Evolutionary conservation across 2,113 vertebrate genomes (phyloP), one percentile per base, ranked within the genome.

Genomic region (Eurystomus gularis): DNA sequence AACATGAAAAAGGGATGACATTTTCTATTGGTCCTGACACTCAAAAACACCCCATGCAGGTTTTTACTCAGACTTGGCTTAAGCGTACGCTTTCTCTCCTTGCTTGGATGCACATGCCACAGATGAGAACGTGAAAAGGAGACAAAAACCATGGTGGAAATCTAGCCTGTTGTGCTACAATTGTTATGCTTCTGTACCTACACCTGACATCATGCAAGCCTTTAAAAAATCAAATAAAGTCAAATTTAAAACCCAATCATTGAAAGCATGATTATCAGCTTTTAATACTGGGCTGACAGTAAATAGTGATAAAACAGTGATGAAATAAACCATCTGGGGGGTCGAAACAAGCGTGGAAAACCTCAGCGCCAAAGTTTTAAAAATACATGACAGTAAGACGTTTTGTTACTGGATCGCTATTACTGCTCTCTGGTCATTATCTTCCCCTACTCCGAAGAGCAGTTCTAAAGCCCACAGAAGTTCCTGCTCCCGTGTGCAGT

Each of bases 401-500:
- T 2, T 4, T 1, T 28, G 29, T 10, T 65, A 37, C 4, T 11
- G 46, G 23, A 19, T 8, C 3, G 20, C 42, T 51, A 5, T 11
- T 15, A 8, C 0, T 15, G 24, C 31, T 23, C 11, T 5, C 28
- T 42, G 17, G 10, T 46, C 1, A 3, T 48, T 20, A 6, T 6
- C 44, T 20, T 33, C 33, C 7, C 6, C 48, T 18, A 5, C 33
- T 29, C 29, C 2, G 5, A 57, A 1, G 16, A 40, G 40, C 61
- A 46, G 1, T 6, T 33, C 61, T 1, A 3, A 11, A 57, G 21
- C 44, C 19, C n/a, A 3, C 3, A 0, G 2, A 7, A 7, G 2
- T 8, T 13, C 2, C 3, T 6, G 4, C 21, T 33, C 25, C 4
- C 4, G 0, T 0, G 1, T 3, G 13, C 17, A 28, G 10, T 3